Evolutionary conservation across 2,113 vertebrate genomes (phyloP).

Genomic region (Larimichthys polyactis): DNA sequence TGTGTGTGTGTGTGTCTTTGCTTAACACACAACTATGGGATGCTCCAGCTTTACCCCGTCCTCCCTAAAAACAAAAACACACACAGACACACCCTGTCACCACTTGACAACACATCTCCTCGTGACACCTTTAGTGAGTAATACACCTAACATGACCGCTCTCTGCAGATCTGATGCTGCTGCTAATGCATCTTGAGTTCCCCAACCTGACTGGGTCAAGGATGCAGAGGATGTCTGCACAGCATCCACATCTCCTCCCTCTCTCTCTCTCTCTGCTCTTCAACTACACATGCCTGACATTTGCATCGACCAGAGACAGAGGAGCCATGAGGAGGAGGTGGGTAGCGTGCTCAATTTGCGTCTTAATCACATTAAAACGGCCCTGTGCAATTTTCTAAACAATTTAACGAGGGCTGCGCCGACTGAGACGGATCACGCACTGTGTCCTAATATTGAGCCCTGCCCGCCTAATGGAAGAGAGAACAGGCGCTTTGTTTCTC

Average conservation of each 20-base stretch:
- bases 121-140: neutral
- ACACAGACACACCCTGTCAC: neutral
- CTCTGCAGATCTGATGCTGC: neutral
- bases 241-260: conserved; percentile 2
- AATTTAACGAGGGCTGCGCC: conserved; percentile 59
- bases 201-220: conserved; percentile 28
- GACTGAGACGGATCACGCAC: conserved; percentile 54
- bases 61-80: conserved; percentile 18
- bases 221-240: conserved; percentile 17
- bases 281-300: conserved; percentile 48
- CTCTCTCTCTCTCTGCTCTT: conserved; percentile 22
- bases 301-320: conserved; percentile 43
- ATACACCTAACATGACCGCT: neutral
- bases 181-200: conserved; percentile 11
- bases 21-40: conserved; percentile 43
- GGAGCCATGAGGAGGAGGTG: conserved; percentile 40
- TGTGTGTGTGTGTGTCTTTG: conserved; percentile 16
- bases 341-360: conserved; percentile 54
- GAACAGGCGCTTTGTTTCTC: conserved; percentile 46
- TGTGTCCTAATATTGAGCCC: conserved; percentile 54
- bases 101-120: neutral
- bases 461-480: conserved; percentile 47
- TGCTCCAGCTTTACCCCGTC: conserved; percentile 23
- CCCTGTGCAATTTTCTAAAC: conserved; percentile 66
- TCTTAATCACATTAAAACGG: conserved; percentile 71